Base-by-base conservation (phyloP, 1,140 invertebrate genomes). In the Drosophila watanabei region DNA sequence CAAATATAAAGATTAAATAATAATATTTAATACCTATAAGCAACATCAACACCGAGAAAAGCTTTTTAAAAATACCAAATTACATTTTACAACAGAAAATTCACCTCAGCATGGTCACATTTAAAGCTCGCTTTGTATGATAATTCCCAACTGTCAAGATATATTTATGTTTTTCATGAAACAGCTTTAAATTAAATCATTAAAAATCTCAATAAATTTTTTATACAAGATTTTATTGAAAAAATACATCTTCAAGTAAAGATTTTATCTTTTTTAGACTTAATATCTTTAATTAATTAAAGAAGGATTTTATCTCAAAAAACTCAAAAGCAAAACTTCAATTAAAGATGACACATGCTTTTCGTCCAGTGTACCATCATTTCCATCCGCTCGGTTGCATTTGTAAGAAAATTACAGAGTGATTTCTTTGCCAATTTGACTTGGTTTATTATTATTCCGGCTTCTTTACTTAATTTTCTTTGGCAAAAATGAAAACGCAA, bases 381-480 rank as follows among this genome's bases (percentile, higher is more conserved):
- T 24, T 18, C 4, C 24, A 32, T 13, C n/a, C 20, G 7, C 32
- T 41, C 28, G 41, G 54, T 43, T 20, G 62, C 56, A 43, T 61
- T 28, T 54, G 35, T 14, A 28, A n/a, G 37, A 45, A 56, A 60
- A 64, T 32, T n/a, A 45, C 20, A 54, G n/a, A 24, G 20, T 41
- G 72, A 60, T 72, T 72, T 43, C 51, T 24, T 28, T 11, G 69
- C 18, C 48, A 72, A 71, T 51, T 43, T 28, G 13, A 66, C 63
- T 45, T 24, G 20, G 30, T 16, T 28, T 43, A 32, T 35, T 63
- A 63, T 62, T 33, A 28, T 33, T 63, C 37, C 60, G 58, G 37
- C 57, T 32, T 60, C 37, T 41, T 60, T 59, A 39, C 51, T 32
- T 41, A 7, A 18, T 39, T 43, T 5, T 13, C 14, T 2, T 2